A percentile compares a stretch with the other conserved stretches of the same genome.
Conservation (phyloP, 2,797 vertebrate species). For the Gymnocypris eckloni region DNA sequence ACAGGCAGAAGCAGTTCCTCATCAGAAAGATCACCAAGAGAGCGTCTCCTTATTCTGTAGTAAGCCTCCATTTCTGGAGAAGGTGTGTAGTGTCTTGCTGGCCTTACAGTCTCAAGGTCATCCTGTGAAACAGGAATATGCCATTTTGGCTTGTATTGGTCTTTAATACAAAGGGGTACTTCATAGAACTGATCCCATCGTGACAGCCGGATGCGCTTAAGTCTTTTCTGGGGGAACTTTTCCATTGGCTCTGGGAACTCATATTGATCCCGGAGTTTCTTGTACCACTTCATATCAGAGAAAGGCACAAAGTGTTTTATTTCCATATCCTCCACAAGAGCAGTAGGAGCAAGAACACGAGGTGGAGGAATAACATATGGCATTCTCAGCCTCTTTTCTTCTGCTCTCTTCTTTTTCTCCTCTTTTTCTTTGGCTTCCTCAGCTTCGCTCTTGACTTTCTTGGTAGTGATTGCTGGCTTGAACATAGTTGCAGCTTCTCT, state of each 20-base stretch:
- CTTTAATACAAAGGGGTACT: slow-evolving; percentile 93
- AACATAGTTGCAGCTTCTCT: slow-evolving; percentile 93
- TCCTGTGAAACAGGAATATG: slow-evolving; percentile 91
- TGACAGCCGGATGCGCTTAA: slow-evolving; percentile 96
- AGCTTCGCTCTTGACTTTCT: slow-evolving; percentile 90
- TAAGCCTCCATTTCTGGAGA: slow-evolving; percentile 90
- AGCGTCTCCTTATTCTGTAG: slow-evolving; percentile 89
- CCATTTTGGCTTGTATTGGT: slow-evolving; percentile 96
- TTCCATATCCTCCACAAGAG: slow-evolving; percentile 88
- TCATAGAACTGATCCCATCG: slow-evolving; percentile 99
- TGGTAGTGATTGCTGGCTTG: slow-evolving; percentile 92
- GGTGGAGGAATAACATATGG: slow-evolving; percentile 92
- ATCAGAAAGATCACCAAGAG: slow-evolving; percentile 93
- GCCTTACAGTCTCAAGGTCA: slow-evolving; percentile 95
- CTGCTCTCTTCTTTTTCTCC: slow-evolving; percentile 85
- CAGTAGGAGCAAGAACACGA: slow-evolving; percentile 79
- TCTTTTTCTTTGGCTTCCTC: slow-evolving; percentile 86
- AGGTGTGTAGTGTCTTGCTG: slow-evolving; percentile 86
- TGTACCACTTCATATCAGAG: slow-evolving; percentile 99
- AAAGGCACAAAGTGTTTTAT: slow-evolving; percentile 97
- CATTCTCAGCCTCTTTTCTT: slow-evolving; percentile 93
- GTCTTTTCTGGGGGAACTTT: slow-evolving; percentile 88
- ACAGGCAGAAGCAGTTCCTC: slow-evolving; percentile 94
- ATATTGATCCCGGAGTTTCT: slow-evolving; percentile 93
- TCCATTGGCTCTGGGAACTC: slow-evolving; percentile 98